A percentile compares a stretch with the other conserved stretches of the same genome.
Conservation (phyloP, 2,888 invertebrate genomes). For the Mermis nigrescens region DNA sequence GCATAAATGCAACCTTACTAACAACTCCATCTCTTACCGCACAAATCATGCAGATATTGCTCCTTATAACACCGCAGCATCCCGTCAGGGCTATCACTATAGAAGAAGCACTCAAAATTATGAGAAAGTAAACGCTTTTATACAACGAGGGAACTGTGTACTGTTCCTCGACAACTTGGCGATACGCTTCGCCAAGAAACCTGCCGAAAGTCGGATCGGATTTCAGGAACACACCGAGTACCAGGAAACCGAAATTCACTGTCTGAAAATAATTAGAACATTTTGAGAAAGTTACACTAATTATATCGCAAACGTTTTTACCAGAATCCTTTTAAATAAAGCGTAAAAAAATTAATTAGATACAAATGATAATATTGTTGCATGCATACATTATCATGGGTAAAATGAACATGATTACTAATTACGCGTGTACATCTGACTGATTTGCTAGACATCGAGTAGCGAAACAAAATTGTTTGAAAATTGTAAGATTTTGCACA, state of each 20-base stretch:
- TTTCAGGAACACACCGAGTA: not conserved
- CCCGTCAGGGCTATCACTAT: not conserved
- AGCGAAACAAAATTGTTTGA: too few species aligned
- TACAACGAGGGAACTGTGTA: not conserved
- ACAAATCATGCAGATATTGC: not conserved
- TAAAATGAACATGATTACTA: too few species aligned
- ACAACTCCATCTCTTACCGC: too few species aligned
- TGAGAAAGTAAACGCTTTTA: not conserved
- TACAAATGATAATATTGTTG: too few species aligned
- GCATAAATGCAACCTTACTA: too few species aligned
- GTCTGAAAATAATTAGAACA: not conserved
- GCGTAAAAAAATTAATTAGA: too few species aligned
- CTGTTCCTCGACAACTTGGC: not conserved
- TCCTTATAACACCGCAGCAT: not conserved
- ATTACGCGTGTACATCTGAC: too few species aligned
- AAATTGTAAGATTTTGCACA: too few species aligned
- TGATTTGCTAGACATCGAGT: too few species aligned
- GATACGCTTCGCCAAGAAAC: not conserved
- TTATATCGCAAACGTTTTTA: too few species aligned
- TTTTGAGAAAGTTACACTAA: not conserved
- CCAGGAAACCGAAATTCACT: slow-evolving; percentile 6
- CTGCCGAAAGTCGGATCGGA: not conserved
- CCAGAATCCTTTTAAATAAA: too few species aligned
- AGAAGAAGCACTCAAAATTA: not conserved
- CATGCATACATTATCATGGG: too few species aligned